Evolutionary conservation across 1,140 invertebrate genomes (phyloP), one percentile per base, ranked within the genome.

Genomic region (Littorina saxatilis): DNA sequence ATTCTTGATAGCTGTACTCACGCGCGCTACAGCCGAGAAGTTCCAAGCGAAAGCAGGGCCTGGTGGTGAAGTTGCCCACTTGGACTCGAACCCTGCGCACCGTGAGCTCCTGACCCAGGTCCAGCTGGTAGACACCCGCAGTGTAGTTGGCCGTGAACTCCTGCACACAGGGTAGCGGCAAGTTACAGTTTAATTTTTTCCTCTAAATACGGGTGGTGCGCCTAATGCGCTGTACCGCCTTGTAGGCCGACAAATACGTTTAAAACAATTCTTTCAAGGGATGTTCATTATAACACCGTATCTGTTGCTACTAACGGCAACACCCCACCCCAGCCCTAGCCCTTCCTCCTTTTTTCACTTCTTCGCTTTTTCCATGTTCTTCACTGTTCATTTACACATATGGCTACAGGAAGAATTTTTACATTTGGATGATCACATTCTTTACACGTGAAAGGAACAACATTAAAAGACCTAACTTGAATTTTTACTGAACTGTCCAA

Each of bases 21-120:
- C 79, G 47, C 32, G 29, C 39, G 1, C 37, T 27, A 68, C 86
- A 87, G 20, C 86, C 86, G 7, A 79, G 15, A 58, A 87, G 40
- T n/a, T 87, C 86, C 17, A 85, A 27, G 74, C 86, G 80, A 29
- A 87, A 81, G 29, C 86, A 87, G 37, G 86, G 86, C 23, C 77
- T 74, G 1, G 40, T 66, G 23, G 80, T 85, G 61, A 79, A 87
- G 52, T 81, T 82, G 15, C 40, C 82, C 11, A 85, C 81, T 37
- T 82, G 75, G 39, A 87, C 80, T 55, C 86, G 72, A 66, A 87
- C 75, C 32, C 83, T 73, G n/a, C 82, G 37, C 1, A 84, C 83
- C 17, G 66, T 27, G 15, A 83, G 0, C 39, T 61, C 50, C 1
- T 61, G 40, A 0, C 32, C 47, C 61, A 81, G 66, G 43, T 55